A percentile compares a stretch with the other conserved stretches of the same genome.
Conservation (phyloP, 2,888 invertebrate genomes). For the Lasioglossum oenotherae region DNA sequence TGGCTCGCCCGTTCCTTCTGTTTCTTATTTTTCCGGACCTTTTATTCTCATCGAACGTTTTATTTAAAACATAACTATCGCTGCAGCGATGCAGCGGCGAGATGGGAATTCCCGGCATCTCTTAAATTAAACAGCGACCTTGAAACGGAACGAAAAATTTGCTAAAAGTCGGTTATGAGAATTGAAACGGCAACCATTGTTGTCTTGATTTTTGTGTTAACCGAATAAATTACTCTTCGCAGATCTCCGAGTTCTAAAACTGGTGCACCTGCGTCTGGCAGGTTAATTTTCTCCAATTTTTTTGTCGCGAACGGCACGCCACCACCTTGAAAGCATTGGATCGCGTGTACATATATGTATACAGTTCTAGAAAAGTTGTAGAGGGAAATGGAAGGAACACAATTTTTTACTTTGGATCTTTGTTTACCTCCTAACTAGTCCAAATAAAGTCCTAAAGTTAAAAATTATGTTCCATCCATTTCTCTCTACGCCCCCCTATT, state of each 20-base stretch:
- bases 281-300: background rate
- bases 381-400: no score
- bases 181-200: background rate
- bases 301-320: background rate
- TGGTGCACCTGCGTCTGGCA: background rate
- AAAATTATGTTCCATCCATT: no score
- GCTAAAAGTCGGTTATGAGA: background rate
- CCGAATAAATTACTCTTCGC: background rate
- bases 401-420: no score
- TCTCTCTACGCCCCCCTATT: no score
- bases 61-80: constrained; percentile 26
- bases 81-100: background rate
- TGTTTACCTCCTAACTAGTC: no score
- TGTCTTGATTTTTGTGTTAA: background rate
- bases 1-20: background rate
- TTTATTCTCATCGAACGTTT: constrained; percentile 23
- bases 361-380: background rate
- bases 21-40: background rate
- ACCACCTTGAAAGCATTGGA: background rate
- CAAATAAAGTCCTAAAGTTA: no score
- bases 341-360: background rate
- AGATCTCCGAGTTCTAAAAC: background rate
- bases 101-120: background rate
- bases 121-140: background rate
- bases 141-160: background rate